Evolutionary conservation across 53 echinoderm and acorn worm species (phyloP).

Genomic region (Luidia sarsii): DNA sequence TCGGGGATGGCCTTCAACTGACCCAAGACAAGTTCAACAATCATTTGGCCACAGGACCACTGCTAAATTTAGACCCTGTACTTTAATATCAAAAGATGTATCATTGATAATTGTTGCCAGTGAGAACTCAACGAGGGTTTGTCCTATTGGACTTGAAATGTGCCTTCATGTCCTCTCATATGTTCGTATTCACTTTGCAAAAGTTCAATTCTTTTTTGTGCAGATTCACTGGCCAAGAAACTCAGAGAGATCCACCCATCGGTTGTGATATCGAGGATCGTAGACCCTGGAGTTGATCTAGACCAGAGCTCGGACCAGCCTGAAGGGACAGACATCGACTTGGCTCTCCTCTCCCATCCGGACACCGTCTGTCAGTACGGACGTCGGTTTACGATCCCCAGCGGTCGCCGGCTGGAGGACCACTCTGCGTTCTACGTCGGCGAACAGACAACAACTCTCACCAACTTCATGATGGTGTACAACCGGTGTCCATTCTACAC

Average conservation of each 20-base stretch:
- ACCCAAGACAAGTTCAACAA: too few relatives aligned
- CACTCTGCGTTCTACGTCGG: constrained; percentile 81
- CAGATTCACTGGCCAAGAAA: constrained; percentile 52
- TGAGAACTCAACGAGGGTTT: too few relatives aligned
- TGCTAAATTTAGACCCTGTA: too few relatives aligned
- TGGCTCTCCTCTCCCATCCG: constrained; percentile 8
- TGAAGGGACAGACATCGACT: constrained; percentile 23
- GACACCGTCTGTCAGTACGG: constrained; percentile 62
- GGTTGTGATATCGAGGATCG: constrained; percentile 44
- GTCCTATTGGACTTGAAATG: too few relatives aligned
- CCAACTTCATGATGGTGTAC: constrained; percentile 92
- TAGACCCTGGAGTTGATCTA: constrained; percentile 9
- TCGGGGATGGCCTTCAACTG: too few relatives aligned
- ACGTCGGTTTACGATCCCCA: constrained; percentile 57
- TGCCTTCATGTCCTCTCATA: too few relatives aligned
- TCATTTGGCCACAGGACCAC: too few relatives aligned
- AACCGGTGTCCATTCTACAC: constrained; percentile 85
- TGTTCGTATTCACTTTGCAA: too few relatives aligned
- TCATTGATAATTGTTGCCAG: too few relatives aligned
- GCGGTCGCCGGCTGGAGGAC: constrained; percentile 60
- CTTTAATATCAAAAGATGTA: too few relatives aligned
- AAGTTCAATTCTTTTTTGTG: too few relatives aligned
- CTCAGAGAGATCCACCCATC: not conserved
- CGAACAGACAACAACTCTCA: constrained; percentile 73
- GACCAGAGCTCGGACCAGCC: not conserved